A percentile compares a stretch with the other conserved stretches of the same genome.
phyloP scores from a whole-genome alignment of 1,140 invertebrate species.

The Zaprionus lachaisei region DNA sequence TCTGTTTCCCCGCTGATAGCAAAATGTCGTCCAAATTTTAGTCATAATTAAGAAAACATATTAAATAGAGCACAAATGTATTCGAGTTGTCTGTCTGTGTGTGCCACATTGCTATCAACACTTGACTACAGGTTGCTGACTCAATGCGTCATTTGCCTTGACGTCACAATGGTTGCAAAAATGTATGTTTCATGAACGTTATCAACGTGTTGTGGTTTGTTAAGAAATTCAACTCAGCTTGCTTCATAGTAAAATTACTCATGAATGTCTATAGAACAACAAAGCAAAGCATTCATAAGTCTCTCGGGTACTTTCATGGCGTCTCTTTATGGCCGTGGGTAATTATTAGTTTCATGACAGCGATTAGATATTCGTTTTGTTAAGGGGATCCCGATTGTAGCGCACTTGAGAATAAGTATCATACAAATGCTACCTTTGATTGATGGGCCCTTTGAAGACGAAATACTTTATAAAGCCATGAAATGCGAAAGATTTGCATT shows the following conservation, averaged over 20 bases:
- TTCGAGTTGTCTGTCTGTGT: slow-evolving; percentile 18
- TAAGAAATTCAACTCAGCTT: not conserved
- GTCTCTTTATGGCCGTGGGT: slow-evolving; percentile 1
- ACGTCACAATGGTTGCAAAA: slow-evolving; percentile 35
- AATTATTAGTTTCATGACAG: slow-evolving; percentile 15
- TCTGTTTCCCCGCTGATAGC: slow-evolving; percentile 30
- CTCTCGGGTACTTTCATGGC: slow-evolving; percentile 19
- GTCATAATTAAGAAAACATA: slow-evolving; percentile 28
- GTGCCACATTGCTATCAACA: slow-evolving; percentile 53
- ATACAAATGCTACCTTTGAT: slow-evolving; percentile 6
- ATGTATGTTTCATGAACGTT: slow-evolving; percentile 11
- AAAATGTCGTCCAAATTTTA: slow-evolving; percentile 17
- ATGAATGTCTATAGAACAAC: slow-evolving; percentile 2
- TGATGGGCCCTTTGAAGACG: not conserved
- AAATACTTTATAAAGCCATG: not conserved
- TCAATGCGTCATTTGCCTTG: slow-evolving; percentile 49
- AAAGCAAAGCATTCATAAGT: not conserved
- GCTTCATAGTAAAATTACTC: slow-evolving; percentile 39
- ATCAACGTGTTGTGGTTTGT: slow-evolving; percentile 5
- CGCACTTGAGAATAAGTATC: slow-evolving; percentile 1
- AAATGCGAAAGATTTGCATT: slow-evolving; percentile 2
- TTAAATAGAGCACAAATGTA: slow-evolving; percentile 12
- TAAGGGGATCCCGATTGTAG: not conserved
- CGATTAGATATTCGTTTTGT: slow-evolving; percentile 32
- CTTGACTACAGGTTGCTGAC: slow-evolving; percentile 59